Evolutionary conservation across 35 echinoderm and acorn worm species (phyloP).

Genomic region (Chiridota heheva): DNA sequence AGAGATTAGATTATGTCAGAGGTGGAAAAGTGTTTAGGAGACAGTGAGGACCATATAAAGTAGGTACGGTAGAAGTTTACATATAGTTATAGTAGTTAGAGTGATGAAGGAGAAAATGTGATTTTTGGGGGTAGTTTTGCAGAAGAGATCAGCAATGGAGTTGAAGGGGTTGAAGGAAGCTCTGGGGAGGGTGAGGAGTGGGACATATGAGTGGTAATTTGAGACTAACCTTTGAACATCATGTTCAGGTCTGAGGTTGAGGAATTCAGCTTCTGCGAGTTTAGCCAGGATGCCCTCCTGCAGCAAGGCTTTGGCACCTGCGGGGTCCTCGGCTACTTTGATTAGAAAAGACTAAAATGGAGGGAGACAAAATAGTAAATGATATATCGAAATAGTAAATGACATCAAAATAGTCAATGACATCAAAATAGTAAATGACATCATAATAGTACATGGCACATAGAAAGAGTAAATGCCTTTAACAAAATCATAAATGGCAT

Average conservation of each 20-base stretch:
- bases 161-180: too few species aligned
- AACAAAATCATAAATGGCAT: background rate
- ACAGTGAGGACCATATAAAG: too few species aligned
- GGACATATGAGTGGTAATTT: too few species aligned
- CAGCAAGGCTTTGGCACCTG: constrained; percentile 78
- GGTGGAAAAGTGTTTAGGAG: too few species aligned
- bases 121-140: too few species aligned
- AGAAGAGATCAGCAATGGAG: too few species aligned
- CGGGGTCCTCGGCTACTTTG: constrained; percentile 66
- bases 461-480: background rate
- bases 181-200: too few species aligned
- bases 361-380: background rate
- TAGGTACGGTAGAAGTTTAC: too few species aligned
- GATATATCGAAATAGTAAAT: too few species aligned
- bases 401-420: background rate
- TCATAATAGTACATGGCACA: background rate
- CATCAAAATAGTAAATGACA: background rate
- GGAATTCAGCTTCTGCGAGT: constrained; percentile 74
- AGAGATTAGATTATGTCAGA: too few species aligned
- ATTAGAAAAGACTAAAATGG: constrained; percentile 65
- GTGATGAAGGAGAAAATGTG: too few species aligned
- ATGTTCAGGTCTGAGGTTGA: constrained; percentile 89
- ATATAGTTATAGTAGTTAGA: too few species aligned
- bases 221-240: constrained; percentile 65
- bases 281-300: constrained; percentile 79